phyloP scores from a whole-genome alignment of 2,888 invertebrate genomes.

The Lithodes maja region DNA sequence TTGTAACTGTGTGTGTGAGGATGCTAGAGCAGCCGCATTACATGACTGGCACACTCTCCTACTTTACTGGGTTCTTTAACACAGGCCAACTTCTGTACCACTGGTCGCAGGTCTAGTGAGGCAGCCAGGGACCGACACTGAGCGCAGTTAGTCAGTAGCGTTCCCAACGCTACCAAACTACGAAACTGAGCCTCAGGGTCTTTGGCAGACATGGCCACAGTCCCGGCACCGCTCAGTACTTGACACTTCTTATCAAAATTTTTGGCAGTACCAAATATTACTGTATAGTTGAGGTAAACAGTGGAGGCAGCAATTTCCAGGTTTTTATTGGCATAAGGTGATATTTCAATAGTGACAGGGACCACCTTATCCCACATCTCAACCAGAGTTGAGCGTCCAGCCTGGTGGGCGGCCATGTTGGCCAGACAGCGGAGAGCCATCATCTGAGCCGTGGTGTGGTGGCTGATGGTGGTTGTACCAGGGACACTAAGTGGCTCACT shows the following conservation, averaged over 20 bases:
- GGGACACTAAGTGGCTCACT: too few relatives aligned
- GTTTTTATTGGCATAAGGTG: slow-evolving; percentile 73
- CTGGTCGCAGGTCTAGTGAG: too few relatives aligned
- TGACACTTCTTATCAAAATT: slow-evolving; percentile 73
- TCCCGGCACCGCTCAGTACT: slow-evolving; percentile 78
- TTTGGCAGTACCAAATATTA: slow-evolving; percentile 74
- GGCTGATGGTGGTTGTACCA: too few relatives aligned
- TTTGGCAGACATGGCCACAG: slow-evolving; percentile 77
- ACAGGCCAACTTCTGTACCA: too few relatives aligned
- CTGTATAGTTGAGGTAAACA: slow-evolving; percentile 83
- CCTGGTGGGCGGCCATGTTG: slow-evolving; percentile 78
- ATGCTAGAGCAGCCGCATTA: slow-evolving; percentile 51
- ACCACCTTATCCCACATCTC: slow-evolving; percentile 78
- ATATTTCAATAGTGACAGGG: slow-evolving; percentile 73
- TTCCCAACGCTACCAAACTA: slow-evolving; percentile 84
- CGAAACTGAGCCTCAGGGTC: slow-evolving; percentile 86
- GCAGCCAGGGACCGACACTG: too few relatives aligned
- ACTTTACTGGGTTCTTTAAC: slow-evolving; percentile 73
- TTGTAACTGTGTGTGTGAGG: too few relatives aligned
- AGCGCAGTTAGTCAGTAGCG: too few relatives aligned
- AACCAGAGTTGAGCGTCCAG: slow-evolving; percentile 78
- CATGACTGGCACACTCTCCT: slow-evolving; percentile 73
- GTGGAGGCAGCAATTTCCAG: slow-evolving; percentile 85
- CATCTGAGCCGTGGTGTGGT: slow-evolving; percentile 84
- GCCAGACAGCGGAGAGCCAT: slow-evolving; percentile 80